phyloP scores from a whole-genome alignment of 2,797 vertebrate species.

The Dipus sagitta region DNA sequence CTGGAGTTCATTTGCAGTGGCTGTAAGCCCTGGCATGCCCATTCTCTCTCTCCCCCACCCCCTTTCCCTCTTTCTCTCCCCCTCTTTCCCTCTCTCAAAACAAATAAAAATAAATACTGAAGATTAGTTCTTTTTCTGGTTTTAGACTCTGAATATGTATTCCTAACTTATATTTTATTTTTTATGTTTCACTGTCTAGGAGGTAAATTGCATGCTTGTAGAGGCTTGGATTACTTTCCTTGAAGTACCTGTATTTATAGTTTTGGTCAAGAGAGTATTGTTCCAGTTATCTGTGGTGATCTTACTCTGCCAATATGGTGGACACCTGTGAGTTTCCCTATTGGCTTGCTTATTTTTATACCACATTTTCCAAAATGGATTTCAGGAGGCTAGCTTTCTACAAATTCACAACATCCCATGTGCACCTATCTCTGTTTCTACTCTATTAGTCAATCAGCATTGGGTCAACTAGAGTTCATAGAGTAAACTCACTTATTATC shows the following conservation, averaged over 20 bases:
- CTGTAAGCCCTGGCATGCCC: too few relatives aligned
- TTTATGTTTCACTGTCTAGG: constrained; percentile 9
- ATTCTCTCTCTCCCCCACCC: too few relatives aligned
- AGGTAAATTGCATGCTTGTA: neutral
- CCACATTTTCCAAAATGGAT: neutral
- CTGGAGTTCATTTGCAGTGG: too few relatives aligned
- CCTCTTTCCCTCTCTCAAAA: too few relatives aligned
- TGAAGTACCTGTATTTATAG: neutral
- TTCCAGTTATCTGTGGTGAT: neutral
- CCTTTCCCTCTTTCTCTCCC: too few relatives aligned
- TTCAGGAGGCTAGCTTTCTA: constrained; percentile 16
- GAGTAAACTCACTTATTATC: constrained; percentile 60
- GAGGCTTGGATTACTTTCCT: neutral
- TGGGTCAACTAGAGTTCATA: constrained; percentile 60
- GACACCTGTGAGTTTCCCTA: neutral
- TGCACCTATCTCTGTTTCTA: neutral
- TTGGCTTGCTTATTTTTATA: neutral
- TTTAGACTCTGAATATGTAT: neutral
- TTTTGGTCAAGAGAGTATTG: neutral
- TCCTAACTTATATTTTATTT: neutral
- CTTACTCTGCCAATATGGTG: neutral
- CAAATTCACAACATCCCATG: neutral
- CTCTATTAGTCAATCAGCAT: constrained; percentile 43
- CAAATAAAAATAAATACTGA: neutral
- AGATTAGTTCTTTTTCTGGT: neutral